These are phyloP conservation scores for Piaya cayana DNA, from an alignment of 2,113 vertebrate species.

Conservation along the genomic window DNA sequence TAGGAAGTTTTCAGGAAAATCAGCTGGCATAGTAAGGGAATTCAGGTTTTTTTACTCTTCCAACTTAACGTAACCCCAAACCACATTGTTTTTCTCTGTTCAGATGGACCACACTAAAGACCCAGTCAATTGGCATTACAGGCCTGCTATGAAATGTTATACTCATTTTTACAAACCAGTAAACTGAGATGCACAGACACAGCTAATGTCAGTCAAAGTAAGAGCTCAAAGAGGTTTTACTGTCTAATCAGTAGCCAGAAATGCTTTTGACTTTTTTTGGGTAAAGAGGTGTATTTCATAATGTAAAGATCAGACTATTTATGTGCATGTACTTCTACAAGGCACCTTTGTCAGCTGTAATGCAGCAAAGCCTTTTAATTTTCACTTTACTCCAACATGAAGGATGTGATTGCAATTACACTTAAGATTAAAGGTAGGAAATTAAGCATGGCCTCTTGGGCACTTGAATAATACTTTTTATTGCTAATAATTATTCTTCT, in stretches of 20 bases:
- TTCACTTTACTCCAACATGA: not conserved
- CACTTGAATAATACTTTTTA: not conserved
- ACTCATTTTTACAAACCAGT: not conserved
- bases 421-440: not conserved
- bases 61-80: not conserved
- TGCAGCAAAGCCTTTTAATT: not conserved
- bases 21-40: not conserved
- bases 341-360: not conserved
- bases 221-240: not conserved
- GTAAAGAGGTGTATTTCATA: not conserved
- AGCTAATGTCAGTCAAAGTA: not conserved
- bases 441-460: not conserved
- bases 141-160: not conserved
- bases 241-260: not conserved
- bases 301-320: not conserved
- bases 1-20: not conserved
- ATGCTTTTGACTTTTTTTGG: not conserved
- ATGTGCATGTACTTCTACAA: not conserved
- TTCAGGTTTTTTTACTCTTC: not conserved
- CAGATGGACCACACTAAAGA: not conserved
- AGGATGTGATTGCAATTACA: not conserved
- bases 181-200: not conserved
- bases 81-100: not conserved
- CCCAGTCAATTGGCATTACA: not conserved
- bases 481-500: not conserved